These are phyloP conservation scores for Rhinopomastus cyanomelas DNA, from an alignment of 2,113 vertebrate genomes.

Conservation along the genomic window DNA sequence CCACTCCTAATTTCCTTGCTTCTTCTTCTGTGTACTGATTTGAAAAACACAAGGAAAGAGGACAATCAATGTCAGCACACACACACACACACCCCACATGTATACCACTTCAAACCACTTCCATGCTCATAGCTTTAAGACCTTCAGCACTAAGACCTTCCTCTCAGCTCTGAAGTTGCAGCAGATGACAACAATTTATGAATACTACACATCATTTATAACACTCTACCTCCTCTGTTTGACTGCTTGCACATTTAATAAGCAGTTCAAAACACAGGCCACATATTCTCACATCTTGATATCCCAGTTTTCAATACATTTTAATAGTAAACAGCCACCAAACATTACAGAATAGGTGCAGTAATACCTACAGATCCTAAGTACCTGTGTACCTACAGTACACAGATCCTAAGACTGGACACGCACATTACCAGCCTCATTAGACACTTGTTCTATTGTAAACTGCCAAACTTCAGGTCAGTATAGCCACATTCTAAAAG, in stretches of 20 bases:
- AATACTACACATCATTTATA: not conserved
- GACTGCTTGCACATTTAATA: not conserved
- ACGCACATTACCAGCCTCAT: not conserved
- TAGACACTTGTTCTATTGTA: not conserved
- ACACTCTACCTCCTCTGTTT: not conserved
- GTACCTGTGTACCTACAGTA: too few relatives aligned
- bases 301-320: not conserved
- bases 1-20: slow-evolving; percentile 85
- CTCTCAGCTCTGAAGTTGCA: not conserved
- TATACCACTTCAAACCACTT: not conserved
- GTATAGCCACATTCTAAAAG: not conserved
- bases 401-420: not conserved
- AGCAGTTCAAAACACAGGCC: not conserved
- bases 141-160: not conserved
- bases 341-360: not conserved
- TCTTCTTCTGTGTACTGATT: slow-evolving; percentile 88
- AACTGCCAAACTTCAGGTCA: not conserved
- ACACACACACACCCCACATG: not conserved
- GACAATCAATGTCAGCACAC: slow-evolving; percentile 13
- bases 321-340: not conserved
- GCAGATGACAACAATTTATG: not conserved
- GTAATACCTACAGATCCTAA: not conserved
- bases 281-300: not conserved
- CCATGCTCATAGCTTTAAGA: not conserved
- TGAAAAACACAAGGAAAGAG: slow-evolving; percentile 21